phyloP scores from a whole-genome alignment of 2,888 invertebrate genomes.

The Drosophila meridionalis region DNA sequence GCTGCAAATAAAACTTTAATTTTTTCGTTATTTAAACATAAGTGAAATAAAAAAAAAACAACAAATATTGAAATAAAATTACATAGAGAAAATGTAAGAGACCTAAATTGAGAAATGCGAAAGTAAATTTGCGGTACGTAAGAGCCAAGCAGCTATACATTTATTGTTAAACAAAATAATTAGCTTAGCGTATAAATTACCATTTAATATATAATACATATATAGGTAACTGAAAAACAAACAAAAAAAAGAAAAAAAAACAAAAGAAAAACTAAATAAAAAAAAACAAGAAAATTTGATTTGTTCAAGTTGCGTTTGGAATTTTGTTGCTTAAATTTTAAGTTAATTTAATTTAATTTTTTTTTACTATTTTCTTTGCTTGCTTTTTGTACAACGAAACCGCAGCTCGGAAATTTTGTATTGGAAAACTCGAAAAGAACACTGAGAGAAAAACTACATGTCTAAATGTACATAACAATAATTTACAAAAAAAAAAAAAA shows the following conservation, averaged over 20 bases:
- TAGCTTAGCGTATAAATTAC: slow-evolving; percentile 76
- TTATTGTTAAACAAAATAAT: slow-evolving; percentile 77
- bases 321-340: slow-evolving; percentile 8
- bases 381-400: slow-evolving; percentile 64
- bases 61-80: slow-evolving; percentile 39
- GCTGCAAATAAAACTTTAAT: slow-evolving; percentile 51
- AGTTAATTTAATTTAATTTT: slow-evolving; percentile 14
- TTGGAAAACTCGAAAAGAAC: slow-evolving; percentile 43
- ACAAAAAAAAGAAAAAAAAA: slow-evolving; percentile 19
- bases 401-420: slow-evolving; percentile 14
- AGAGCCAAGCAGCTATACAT: slow-evolving; percentile 71
- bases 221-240: slow-evolving; percentile 64
- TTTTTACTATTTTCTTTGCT: slow-evolving; percentile 16
- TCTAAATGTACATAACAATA: slow-evolving; percentile 81
- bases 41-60: slow-evolving; percentile 37
- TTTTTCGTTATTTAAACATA: slow-evolving; percentile 54
- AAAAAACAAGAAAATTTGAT: slow-evolving; percentile 61
- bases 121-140: slow-evolving; percentile 27
- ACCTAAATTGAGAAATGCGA: slow-evolving; percentile 20
- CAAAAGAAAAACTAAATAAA: slow-evolving; percentile 54
- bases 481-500: slow-evolving; percentile 61
- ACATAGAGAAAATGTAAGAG: slow-evolving; percentile 16
- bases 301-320: slow-evolving; percentile 69
- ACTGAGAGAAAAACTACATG: slow-evolving; percentile 59
- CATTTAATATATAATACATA: slow-evolving; percentile 65